Evolutionary conservation across 2,113 vertebrate genomes (phyloP).

Genomic region (Anguilla rostrata): DNA sequence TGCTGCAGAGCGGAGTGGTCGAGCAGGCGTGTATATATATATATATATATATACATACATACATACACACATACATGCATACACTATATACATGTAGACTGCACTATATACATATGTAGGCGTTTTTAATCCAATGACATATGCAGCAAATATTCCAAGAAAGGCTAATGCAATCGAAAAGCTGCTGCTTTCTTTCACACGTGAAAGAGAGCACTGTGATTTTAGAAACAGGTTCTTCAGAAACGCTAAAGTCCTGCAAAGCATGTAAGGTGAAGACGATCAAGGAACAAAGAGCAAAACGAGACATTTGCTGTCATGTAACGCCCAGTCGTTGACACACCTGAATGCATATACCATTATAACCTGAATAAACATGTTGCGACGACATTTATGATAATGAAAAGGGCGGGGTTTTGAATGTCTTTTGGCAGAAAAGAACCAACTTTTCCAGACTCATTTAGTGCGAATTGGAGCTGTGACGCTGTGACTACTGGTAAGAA

Average conservation of each 20-base stretch:
- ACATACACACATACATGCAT: background rate
- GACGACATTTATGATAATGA: background rate
- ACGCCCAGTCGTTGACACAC: slow-evolving; percentile 12
- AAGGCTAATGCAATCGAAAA: background rate
- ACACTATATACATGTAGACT: background rate
- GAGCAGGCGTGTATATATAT: no score
- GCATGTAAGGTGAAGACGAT: background rate
- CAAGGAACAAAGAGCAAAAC: background rate
- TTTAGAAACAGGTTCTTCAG: slow-evolving; percentile 17
- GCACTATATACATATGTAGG: background rate
- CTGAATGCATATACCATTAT: slow-evolving; percentile 19
- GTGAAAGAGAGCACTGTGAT: background rate
- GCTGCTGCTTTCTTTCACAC: background rate
- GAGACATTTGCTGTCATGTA: background rate
- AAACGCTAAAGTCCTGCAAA: slow-evolving; percentile 1
- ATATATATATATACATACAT: background rate
- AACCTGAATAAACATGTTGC: background rate
- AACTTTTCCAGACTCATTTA: background rate
- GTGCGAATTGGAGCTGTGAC: background rate
- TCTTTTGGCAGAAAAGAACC: background rate
- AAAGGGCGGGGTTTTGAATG: background rate
- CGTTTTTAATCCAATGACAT: background rate
- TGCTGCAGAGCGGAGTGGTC: no score
- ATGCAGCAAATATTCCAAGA: background rate
- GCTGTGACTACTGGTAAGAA: background rate